Evolutionary conservation across 2,113 vertebrate genomes (phyloP).

Genomic region (Percopsis transmontana): DNA sequence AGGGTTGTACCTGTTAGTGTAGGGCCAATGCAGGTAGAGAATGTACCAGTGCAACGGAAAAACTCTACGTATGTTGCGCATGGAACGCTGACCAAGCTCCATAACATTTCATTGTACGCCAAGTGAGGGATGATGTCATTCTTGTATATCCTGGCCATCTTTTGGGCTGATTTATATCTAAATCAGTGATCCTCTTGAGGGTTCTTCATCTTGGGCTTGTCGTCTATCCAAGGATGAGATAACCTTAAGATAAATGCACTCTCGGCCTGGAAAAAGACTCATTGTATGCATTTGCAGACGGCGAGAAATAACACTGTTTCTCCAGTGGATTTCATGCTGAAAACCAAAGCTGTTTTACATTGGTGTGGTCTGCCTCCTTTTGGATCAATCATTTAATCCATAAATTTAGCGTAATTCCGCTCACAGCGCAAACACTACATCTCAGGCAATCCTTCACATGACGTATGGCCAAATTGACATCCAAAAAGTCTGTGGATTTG

Average conservation of each 20-base stretch:
- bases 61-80: not conserved
- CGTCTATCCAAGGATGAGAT: constrained; percentile 50
- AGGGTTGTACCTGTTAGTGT: too few species aligned
- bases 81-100: constrained; percentile 13
- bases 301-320: constrained; percentile 30
- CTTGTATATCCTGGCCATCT: constrained; percentile 26
- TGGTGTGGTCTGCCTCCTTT: constrained; percentile 27
- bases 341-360: constrained; percentile 45
- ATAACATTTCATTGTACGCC: not conserved
- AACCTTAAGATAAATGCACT: constrained; percentile 40
- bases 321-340: constrained; percentile 25
- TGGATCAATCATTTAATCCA: constrained; percentile 21
- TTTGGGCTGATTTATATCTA: constrained; percentile 23
- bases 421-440: constrained; percentile 35
- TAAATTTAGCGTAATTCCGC: not conserved
- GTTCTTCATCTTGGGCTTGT: constrained; percentile 41
- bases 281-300: constrained; percentile 25
- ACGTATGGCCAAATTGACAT: constrained; percentile 16
- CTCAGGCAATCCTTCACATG: constrained; percentile 16
- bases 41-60: constrained; percentile 27
- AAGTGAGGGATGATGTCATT: constrained; percentile 35
- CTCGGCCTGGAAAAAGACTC: constrained; percentile 46
- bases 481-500: constrained; percentile 32
- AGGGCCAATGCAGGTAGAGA: not conserved
- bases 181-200: constrained; percentile 30